phyloP scores from a whole-genome alignment of 1,140 invertebrate genomes.

The Vanessa tameamea region DNA sequence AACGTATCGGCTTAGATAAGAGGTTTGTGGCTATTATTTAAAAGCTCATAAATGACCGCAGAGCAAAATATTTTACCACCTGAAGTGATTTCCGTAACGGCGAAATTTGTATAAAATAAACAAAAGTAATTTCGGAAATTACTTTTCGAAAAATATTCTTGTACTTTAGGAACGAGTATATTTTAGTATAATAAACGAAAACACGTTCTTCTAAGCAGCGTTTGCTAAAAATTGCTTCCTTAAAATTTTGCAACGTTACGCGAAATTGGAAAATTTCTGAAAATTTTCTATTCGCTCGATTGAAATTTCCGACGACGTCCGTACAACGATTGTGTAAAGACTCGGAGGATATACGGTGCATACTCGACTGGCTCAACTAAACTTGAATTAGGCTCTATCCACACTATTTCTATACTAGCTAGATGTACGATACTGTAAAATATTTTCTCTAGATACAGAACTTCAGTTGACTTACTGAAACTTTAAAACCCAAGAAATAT shows the following conservation, averaged over 20 bases:
- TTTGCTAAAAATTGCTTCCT: conserved; percentile 14
- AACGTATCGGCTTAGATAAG: too few relatives aligned
- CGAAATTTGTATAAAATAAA: background rate
- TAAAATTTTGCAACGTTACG: conserved; percentile 4
- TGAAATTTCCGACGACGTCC: conserved; percentile 12
- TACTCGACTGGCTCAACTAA: background rate
- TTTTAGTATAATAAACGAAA: conserved; percentile 1
- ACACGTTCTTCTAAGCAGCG: background rate
- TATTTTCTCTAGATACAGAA: background rate
- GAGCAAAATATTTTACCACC: too few relatives aligned
- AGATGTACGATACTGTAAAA: background rate
- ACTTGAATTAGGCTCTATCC: background rate
- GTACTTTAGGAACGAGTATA: background rate
- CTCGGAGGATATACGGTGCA: conserved; percentile 2
- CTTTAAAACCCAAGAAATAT: too few relatives aligned
- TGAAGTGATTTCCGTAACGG: too few relatives aligned
- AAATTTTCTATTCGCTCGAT: conserved; percentile 14
- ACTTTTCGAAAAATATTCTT: too few relatives aligned
- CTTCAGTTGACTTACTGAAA: too few relatives aligned
- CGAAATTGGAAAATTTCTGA: conserved; percentile 10
- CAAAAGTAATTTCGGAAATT: background rate
- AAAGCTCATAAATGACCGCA: too few relatives aligned
- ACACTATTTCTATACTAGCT: background rate
- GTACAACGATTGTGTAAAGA: background rate
- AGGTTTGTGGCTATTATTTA: too few relatives aligned